These are phyloP conservation scores for Callorhinus ursinus DNA, from an alignment of 2,113 vertebrate genomes.

Conservation along the genomic window DNA sequence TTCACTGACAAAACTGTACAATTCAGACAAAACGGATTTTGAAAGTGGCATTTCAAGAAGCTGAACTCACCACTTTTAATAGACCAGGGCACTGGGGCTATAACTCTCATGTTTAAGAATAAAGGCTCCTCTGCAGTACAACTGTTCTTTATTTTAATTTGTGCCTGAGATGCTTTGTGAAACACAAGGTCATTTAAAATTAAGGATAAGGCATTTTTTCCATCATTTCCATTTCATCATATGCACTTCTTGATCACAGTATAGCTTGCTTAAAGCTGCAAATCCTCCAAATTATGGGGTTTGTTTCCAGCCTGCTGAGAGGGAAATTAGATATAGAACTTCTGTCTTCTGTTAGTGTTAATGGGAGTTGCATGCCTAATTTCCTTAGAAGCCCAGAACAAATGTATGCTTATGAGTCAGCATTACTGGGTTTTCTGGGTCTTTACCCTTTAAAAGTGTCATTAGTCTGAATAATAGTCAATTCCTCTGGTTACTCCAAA, in stretches of 20 bases:
- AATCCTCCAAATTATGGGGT: conserved; percentile 79
- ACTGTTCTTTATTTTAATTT: conserved; percentile 71
- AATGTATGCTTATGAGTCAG: conserved; percentile 74
- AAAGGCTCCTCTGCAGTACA: conserved; percentile 48
- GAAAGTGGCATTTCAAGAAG: conserved; percentile 63
- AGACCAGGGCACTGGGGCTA: not conserved
- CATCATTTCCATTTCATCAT: conserved; percentile 73
- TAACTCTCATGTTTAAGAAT: conserved; percentile 55
- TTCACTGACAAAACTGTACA: conserved; percentile 47
- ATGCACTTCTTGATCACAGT: conserved; percentile 65
- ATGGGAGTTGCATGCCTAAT: conserved; percentile 76
- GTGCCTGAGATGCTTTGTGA: conserved; percentile 33
- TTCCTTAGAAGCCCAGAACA: conserved; percentile 67
- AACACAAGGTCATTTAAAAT: conserved; percentile 71
- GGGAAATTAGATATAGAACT: conserved; percentile 73
- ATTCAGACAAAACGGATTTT: conserved; percentile 63
- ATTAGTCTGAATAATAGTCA: conserved; percentile 76
- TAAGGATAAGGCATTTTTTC: conserved; percentile 61
- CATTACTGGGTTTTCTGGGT: conserved; percentile 74
- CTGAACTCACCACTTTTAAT: conserved; percentile 52
- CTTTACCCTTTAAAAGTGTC: conserved; percentile 80
- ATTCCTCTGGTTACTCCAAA: conserved; percentile 3
- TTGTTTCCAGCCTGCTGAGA: conserved; percentile 60
- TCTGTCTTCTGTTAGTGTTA: conserved; percentile 77
- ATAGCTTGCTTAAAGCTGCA: conserved; percentile 70